Percentiles rank a stretch among this genome's conserved stretches.
Conservation (phyloP, 2,888 invertebrate genomes). For the Gonocerus acuteangulatus region DNA sequence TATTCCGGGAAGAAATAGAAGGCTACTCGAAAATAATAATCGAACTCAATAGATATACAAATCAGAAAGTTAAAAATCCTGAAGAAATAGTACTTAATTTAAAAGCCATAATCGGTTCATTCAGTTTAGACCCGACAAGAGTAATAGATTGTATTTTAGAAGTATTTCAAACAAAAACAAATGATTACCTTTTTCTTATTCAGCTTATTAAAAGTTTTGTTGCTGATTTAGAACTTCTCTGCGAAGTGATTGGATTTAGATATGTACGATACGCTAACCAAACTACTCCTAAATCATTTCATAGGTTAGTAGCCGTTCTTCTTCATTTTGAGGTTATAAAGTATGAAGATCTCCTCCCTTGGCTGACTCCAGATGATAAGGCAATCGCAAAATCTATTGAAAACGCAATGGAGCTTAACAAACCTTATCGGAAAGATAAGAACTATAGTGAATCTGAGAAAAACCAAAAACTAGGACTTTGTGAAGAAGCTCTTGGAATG, state of each 20-base stretch:
- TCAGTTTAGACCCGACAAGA: slow-evolving; percentile 96
- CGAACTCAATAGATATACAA: slow-evolving; percentile 78
- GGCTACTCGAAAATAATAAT: slow-evolving; percentile 94
- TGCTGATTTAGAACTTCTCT: slow-evolving; percentile 78
- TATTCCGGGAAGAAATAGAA: slow-evolving; percentile 97
- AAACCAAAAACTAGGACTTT: slow-evolving; percentile 87
- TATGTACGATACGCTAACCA: slow-evolving; percentile 58
- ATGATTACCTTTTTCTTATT: slow-evolving; percentile 69
- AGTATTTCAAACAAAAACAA: slow-evolving; percentile 83
- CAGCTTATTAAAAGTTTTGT: slow-evolving; percentile 80
- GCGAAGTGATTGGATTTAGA: slow-evolving; percentile 92
- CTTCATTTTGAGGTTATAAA: slow-evolving; percentile 79
- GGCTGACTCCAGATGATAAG: slow-evolving; percentile 81
- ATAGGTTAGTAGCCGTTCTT: slow-evolving; percentile 81
- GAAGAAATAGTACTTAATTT: slow-evolving; percentile 63
- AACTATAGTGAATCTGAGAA: slow-evolving; percentile 32
- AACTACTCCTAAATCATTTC: slow-evolving; percentile 72
- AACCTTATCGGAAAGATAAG: slow-evolving; percentile 27
- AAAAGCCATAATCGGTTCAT: slow-evolving; percentile 93
- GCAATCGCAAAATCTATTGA: slow-evolving; percentile 59
- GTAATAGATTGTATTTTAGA: slow-evolving; percentile 94
- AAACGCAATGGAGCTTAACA: slow-evolving; percentile 27
- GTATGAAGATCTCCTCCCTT: slow-evolving; percentile 81
- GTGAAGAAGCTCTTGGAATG: slow-evolving; percentile 77
- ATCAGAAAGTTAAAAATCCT: slow-evolving; percentile 4